A percentile compares a stretch with the other conserved stretches of the same genome.
Conservation (phyloP, 2,113 vertebrate genomes). For the Poeciliopsis turrubarensis region DNA sequence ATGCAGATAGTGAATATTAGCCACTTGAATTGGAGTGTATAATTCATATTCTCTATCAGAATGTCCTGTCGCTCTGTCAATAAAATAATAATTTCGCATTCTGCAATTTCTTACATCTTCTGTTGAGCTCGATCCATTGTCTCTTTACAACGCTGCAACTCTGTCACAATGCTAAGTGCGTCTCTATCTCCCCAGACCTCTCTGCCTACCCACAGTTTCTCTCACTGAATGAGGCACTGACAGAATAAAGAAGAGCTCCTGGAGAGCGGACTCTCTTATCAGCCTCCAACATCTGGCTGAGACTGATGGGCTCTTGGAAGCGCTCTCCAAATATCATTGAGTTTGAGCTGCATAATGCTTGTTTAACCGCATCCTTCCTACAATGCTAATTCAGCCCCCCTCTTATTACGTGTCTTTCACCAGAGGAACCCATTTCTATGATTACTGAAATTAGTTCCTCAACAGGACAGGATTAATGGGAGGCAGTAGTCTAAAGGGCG, state of each 20-base stretch:
- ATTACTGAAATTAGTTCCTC: slow-evolving; percentile 67
- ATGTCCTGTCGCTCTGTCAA: slow-evolving; percentile 20
- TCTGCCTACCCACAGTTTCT: slow-evolving; percentile 56
- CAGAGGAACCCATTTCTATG: slow-evolving; percentile 64
- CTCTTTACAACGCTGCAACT: slow-evolving; percentile 52
- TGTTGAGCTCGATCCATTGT: slow-evolving; percentile 48
- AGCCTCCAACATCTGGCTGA: slow-evolving; percentile 74
- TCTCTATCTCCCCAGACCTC: slow-evolving; percentile 58
- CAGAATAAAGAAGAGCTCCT: slow-evolving; percentile 72
- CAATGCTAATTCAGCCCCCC: slow-evolving; percentile 66
- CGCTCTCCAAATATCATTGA: slow-evolving; percentile 69
- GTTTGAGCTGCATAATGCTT: slow-evolving; percentile 69
- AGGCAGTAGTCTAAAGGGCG: slow-evolving; percentile 26
- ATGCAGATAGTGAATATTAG: slow-evolving; percentile 57
- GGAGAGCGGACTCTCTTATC: slow-evolving; percentile 71
- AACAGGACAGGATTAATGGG: slow-evolving; percentile 49
- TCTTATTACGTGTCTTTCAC: slow-evolving; percentile 68
- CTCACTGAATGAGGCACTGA: slow-evolving; percentile 59
- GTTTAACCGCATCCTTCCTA: slow-evolving; percentile 68
- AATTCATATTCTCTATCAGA: slow-evolving; percentile 36
- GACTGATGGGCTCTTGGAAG: slow-evolving; percentile 72
- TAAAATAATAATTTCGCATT: slow-evolving; percentile 34
- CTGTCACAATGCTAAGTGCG: slow-evolving; percentile 50
- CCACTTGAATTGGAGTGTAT: slow-evolving; percentile 50
- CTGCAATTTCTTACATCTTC: slow-evolving; percentile 39